A percentile compares a stretch with the other conserved stretches of the same genome.
Conservation (phyloP, 2,113 vertebrate species). For the Ophiodon elongatus region DNA sequence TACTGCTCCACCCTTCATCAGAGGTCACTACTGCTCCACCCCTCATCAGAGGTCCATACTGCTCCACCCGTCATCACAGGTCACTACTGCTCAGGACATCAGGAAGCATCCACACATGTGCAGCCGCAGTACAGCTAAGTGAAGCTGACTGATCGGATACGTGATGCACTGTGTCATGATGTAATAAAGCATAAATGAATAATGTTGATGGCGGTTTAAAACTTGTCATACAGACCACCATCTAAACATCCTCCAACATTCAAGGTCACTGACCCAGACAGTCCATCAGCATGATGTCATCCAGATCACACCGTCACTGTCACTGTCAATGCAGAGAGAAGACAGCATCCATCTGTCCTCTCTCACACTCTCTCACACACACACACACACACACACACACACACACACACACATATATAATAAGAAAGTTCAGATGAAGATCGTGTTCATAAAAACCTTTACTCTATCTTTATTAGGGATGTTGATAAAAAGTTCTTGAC, state of each 20-base stretch:
- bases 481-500: too few species aligned
- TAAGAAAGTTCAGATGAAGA: too few species aligned
- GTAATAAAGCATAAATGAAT: conserved; percentile 24
- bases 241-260: conserved; percentile 3
- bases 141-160: conserved; percentile 2
- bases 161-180: conserved; percentile 3
- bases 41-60: too few species aligned
- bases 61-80: too few species aligned
- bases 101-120: neutral
- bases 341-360: too few species aligned
- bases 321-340: conserved; percentile 24
- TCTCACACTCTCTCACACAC: neutral
- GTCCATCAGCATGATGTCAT: conserved; percentile 10
- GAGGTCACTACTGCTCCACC: too few species aligned
- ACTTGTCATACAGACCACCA: conserved; percentile 12
- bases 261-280: conserved; percentile 30
- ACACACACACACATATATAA: neutral
- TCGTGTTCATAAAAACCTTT: too few species aligned
- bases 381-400: neutral
- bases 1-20: too few species aligned
- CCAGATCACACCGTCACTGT: conserved; percentile 21
- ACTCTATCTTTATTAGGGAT: too few species aligned
- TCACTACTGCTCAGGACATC: neutral
- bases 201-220: neutral
- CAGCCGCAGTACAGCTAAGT: neutral